A percentile compares a stretch with the other conserved stretches of the same genome.
These are phyloP conservation scores for Sinella curviseta DNA, from an alignment of 1,140 invertebrate genomes.

Conservation along the genomic window DNA sequence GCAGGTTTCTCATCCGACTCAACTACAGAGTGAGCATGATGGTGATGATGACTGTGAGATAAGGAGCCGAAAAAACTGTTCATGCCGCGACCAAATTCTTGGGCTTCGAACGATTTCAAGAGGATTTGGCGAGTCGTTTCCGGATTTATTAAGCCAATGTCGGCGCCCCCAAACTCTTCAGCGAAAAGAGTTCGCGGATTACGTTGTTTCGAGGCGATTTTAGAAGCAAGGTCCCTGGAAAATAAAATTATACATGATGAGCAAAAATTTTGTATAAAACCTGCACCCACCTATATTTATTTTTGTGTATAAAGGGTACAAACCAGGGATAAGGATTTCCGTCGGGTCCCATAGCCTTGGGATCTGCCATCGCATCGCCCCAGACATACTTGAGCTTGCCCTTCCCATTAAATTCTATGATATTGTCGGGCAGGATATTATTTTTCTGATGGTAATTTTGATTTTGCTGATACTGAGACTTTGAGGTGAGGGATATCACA, in stretches of 20 bases:
- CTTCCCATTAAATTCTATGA: neutral
- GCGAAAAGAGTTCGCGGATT: conserved; percentile 16
- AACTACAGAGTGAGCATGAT: neutral
- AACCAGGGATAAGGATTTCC: conserved; percentile 78
- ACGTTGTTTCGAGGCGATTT: conserved; percentile 36
- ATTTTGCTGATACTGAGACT: too few relatives aligned
- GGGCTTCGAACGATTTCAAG: conserved; percentile 33
- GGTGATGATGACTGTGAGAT: conserved; percentile 1
- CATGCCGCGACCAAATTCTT: conserved; percentile 14
- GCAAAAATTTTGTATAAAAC: conserved; percentile 4
- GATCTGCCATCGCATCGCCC: conserved; percentile 78
- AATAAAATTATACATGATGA: neutral
- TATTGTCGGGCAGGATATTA: neutral
- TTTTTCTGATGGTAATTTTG: neutral
- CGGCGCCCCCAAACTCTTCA: conserved; percentile 5
- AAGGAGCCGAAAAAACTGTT: conserved; percentile 16
- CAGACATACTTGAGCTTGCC: conserved; percentile 68
- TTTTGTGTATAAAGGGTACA: conserved; percentile 48
- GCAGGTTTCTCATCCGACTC: neutral
- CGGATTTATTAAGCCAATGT: conserved; percentile 35
- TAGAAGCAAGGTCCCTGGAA: conserved; percentile 34
- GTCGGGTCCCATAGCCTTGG: conserved; percentile 72
- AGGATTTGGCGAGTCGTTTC: conserved; percentile 43
- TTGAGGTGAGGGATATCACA: conserved; percentile 4
- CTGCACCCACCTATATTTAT: neutral